These are phyloP conservation scores for Cephalopterus ornatus DNA, from an alignment of 2,113 vertebrate species.

Conservation along the genomic window DNA sequence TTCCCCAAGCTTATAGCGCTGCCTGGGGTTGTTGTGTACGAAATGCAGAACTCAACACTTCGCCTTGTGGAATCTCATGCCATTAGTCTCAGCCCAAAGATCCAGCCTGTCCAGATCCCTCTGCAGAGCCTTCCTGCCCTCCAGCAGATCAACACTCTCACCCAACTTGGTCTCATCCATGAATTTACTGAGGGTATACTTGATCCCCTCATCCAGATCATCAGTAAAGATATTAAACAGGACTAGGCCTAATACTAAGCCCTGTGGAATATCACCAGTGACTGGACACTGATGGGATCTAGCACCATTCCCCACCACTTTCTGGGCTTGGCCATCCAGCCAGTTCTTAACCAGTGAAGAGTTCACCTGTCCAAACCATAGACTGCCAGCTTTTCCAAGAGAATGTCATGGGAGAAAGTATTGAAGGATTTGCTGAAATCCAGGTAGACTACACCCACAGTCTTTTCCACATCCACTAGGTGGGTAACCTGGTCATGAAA, in stretches of 20 bases:
- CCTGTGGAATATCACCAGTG: background rate
- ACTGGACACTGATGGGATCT: background rate
- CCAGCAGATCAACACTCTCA: background rate
- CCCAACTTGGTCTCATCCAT: background rate
- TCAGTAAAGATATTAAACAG: background rate
- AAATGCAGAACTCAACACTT: background rate
- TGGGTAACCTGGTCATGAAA: background rate
- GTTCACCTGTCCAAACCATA: fast-evolving
- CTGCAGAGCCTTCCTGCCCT: background rate
- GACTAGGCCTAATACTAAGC: fast-evolving
- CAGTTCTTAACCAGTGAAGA: fast-evolving
- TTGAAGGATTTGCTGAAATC: background rate
- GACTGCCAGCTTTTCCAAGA: background rate
- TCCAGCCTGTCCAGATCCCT: background rate
- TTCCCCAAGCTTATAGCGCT: background rate
- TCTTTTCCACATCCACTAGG: background rate
- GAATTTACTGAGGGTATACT: background rate
- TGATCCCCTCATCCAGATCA: background rate
- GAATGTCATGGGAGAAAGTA: background rate
- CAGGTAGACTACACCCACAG: background rate
- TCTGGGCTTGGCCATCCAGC: fast-evolving
- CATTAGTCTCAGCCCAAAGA: background rate
- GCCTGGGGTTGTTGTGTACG: background rate
- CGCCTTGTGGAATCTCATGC: background rate
- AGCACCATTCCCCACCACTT: background rate